A percentile compares a stretch with the other conserved stretches of the same genome.
phyloP scores from a whole-genome alignment of 2,113 vertebrate species.

The Boulengeromyrus knoepffleri region DNA sequence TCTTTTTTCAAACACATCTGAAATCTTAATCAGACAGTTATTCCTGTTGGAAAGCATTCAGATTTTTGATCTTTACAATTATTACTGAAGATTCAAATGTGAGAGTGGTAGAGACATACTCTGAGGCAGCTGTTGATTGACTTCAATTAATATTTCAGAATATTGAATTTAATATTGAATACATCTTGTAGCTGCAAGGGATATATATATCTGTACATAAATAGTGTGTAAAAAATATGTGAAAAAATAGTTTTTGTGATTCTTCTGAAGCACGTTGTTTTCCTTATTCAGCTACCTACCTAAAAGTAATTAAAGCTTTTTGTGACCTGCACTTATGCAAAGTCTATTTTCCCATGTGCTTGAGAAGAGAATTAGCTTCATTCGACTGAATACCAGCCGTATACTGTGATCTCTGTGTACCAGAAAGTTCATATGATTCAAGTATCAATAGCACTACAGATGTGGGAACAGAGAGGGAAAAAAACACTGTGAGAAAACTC shows the following conservation, averaged over 20 bases:
- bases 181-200: background rate
- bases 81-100: background rate
- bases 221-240: background rate
- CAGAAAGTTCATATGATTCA: slow-evolving; percentile 26
- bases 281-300: background rate
- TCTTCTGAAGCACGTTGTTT: background rate
- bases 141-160: background rate
- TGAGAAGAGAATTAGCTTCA: background rate
- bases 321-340: background rate
- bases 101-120: background rate
- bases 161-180: background rate
- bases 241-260: background rate
- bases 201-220: background rate
- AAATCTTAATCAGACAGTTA: background rate
- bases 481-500: slow-evolving; percentile 37
- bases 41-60: background rate
- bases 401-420: slow-evolving; percentile 25
- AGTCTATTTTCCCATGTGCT: background rate
- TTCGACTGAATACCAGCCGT: background rate
- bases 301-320: background rate
- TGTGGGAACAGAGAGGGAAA: slow-evolving; percentile 26
- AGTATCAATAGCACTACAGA: slow-evolving; percentile 38
- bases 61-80: background rate
- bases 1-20: background rate
- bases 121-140: background rate